phyloP scores from a whole-genome alignment of 1,140 invertebrate genomes.

The Drosophila sulfurigaster region DNA sequence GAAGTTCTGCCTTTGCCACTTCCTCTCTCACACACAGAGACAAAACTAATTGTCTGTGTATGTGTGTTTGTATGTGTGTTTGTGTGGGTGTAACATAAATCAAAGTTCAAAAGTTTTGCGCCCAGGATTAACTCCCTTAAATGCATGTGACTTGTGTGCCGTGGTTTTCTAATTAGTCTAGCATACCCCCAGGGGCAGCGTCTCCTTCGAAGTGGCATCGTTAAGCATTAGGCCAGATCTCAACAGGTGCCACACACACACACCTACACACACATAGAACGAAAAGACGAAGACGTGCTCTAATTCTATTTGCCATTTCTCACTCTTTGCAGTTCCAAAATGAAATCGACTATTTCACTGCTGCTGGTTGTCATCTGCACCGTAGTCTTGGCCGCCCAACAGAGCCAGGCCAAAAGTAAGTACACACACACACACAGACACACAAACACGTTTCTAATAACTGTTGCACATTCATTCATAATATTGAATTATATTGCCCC shows the following conservation, averaged over 20 bases:
- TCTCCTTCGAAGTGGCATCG: not conserved
- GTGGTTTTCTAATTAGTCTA: slow-evolving; percentile 73
- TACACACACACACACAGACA: slow-evolving; percentile 15
- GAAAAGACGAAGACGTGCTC: not conserved
- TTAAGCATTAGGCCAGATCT: slow-evolving; percentile 25
- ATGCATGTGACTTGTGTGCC: slow-evolving; percentile 65
- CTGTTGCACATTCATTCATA: slow-evolving; percentile 1
- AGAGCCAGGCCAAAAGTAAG: slow-evolving; percentile 84
- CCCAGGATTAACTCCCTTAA: slow-evolving; percentile 69
- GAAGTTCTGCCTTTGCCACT: slow-evolving; percentile 60
- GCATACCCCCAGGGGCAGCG: slow-evolving; percentile 46
- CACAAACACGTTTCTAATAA: not conserved
- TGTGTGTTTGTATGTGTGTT: not conserved
- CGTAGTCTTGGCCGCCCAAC: slow-evolving; percentile 80
- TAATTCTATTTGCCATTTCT: slow-evolving; percentile 32
- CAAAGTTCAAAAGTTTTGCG: slow-evolving; percentile 77
- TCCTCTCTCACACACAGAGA: slow-evolving; percentile 21
- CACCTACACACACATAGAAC: not conserved
- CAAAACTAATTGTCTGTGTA: slow-evolving; percentile 59
- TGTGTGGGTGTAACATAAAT: slow-evolving; percentile 63
- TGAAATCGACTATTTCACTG: slow-evolving; percentile 82
- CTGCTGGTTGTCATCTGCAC: slow-evolving; percentile 81
- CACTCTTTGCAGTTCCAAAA: slow-evolving; percentile 65
- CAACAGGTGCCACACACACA: slow-evolving; percentile 54
- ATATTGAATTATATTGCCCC: slow-evolving; percentile 22